Evolutionary conservation across 2,888 invertebrate genomes (phyloP).

Genomic region (Saturnia japonica): DNA sequence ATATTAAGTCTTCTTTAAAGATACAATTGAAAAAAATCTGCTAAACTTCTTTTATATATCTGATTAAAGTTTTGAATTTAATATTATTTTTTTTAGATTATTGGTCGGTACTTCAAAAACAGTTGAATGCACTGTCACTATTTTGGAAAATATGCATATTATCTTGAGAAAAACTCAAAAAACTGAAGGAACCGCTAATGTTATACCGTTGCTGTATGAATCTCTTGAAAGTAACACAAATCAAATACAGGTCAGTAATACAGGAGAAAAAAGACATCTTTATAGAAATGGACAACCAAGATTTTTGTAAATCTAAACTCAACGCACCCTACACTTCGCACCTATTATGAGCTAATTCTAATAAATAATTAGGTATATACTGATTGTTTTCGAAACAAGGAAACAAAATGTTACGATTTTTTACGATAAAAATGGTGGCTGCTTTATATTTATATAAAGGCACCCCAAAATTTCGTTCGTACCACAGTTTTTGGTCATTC

Average conservation of each 20-base stretch:
- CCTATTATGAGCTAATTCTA: too few species aligned
- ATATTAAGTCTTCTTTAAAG: not conserved
- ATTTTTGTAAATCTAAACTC: too few species aligned
- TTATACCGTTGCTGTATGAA: slow-evolving; percentile 92
- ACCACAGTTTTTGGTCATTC: too few species aligned
- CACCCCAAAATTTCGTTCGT: too few species aligned
- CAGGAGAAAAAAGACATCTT: too few species aligned
- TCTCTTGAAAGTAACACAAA: slow-evolving; percentile 94
- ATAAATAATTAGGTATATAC: too few species aligned
- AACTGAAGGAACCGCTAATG: slow-evolving; percentile 89
- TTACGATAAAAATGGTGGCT: too few species aligned
- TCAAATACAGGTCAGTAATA: slow-evolving; percentile 90
- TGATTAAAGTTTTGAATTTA: not conserved
- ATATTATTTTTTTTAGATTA: slow-evolving; percentile 69
- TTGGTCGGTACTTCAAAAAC: slow-evolving; percentile 90
- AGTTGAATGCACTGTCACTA: slow-evolving; percentile 92
- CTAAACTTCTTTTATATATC: not conserved
- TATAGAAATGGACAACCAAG: too few species aligned
- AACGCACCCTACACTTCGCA: too few species aligned
- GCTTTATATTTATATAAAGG: too few species aligned
- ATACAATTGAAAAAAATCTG: not conserved
- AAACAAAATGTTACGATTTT: too few species aligned
- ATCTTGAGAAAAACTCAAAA: slow-evolving; percentile 93
- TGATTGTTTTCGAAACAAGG: too few species aligned
- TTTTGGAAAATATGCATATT: slow-evolving; percentile 94